A percentile compares a stretch with the other conserved stretches of the same genome.
phyloP scores from a whole-genome alignment of 2,888 invertebrate species.

The Melanostoma mellinum region DNA sequence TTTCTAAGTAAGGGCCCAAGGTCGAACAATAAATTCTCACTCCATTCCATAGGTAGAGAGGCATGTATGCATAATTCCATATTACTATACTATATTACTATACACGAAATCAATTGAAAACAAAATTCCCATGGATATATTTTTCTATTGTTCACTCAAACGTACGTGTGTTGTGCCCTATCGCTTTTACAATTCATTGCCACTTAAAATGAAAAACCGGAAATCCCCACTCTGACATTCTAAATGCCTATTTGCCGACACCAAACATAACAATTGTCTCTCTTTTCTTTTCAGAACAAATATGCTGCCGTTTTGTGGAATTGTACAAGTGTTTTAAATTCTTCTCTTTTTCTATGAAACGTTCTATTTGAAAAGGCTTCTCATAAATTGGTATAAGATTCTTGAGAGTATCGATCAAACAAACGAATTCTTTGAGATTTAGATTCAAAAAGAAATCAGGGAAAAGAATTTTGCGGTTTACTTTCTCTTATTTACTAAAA shows the following conservation, averaged over 20 bases:
- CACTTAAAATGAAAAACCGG: conserved; percentile 40
- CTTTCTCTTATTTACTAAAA: no score
- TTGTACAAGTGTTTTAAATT: conserved; percentile 28
- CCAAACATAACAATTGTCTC: neutral
- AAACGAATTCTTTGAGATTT: no score
- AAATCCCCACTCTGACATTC: conserved; percentile 14
- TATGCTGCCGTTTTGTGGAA: neutral
- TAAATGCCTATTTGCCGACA: neutral
- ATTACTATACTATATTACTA: neutral
- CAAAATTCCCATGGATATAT: conserved; percentile 15
- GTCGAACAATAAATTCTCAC: conserved; percentile 8
- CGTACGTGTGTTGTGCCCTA: neutral
- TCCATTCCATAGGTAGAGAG: no score
- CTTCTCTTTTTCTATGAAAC: no score
- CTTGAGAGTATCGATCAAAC: no score
- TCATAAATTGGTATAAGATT: no score
- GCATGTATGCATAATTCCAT: no score
- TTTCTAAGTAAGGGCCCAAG: neutral
- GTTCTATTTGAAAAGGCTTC: no score
- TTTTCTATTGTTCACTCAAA: no score
- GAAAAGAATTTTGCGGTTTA: no score
- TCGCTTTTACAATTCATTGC: conserved; percentile 8
- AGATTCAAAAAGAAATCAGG: no score
- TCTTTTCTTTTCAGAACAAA: conserved; percentile 26
- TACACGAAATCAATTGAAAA: conserved; percentile 17